phyloP scores from a whole-genome alignment of 2,888 invertebrate genomes.

The Erebia ligea region DNA sequence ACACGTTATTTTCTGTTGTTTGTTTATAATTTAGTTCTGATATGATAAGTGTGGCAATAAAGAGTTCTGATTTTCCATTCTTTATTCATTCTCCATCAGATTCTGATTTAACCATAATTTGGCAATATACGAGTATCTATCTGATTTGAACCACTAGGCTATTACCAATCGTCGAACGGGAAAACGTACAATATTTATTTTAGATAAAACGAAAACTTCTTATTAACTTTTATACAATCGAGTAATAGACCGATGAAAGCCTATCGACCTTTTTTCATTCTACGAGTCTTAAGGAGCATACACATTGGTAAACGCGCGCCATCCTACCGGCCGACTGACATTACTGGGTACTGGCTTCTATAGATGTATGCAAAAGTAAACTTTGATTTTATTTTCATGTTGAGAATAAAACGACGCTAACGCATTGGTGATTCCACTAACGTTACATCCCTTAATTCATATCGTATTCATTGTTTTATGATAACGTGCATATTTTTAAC shows the following conservation, averaged over 20 bases:
- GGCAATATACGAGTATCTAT: no score
- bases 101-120: no score
- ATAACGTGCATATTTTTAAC: no score
- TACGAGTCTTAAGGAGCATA: background rate
- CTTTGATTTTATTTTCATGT: background rate
- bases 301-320: background rate
- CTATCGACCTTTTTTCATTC: conserved; percentile 12
- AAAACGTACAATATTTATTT: conserved; percentile 14
- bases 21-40: no score
- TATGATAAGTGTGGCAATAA: no score
- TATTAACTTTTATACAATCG: conserved; percentile 20
- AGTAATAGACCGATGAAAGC: conserved; percentile 18
- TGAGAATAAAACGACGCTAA: background rate
- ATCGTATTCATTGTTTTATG: no score
- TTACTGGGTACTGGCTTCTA: background rate
- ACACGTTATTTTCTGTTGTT: no score
- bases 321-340: no score
- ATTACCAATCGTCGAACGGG: background rate
- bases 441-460: background rate
- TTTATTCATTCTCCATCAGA: no score
- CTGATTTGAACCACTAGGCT: no score
- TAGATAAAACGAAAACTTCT: conserved; percentile 11
- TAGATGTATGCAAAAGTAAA: background rate
- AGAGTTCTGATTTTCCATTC: no score
- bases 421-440: background rate